Evolutionary conservation across 2,113 vertebrate genomes (phyloP).

Genomic region (Oceanites oceanicus): DNA sequence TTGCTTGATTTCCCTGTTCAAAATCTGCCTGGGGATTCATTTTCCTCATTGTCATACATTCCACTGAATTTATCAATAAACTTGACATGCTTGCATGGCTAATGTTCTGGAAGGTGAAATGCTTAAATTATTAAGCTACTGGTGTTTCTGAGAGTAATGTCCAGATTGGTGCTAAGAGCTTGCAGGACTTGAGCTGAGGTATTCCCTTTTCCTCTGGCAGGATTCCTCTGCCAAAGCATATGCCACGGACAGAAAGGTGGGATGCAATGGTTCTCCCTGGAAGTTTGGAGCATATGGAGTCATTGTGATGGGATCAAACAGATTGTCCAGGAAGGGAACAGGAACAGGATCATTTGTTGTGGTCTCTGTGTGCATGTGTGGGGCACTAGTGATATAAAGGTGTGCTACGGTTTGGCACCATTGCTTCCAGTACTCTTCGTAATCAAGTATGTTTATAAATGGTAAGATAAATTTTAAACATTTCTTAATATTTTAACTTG

Average conservation of each 20-base stretch:
- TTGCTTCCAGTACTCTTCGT: background rate
- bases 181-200: background rate
- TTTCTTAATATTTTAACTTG: background rate
- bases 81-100: background rate
- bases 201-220: background rate
- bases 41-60: background rate
- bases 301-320: background rate
- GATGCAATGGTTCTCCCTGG: background rate
- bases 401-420: background rate
- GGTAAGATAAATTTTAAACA: background rate
- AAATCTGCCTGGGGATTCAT: background rate
- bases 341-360: background rate
- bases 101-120: background rate
- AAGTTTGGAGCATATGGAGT: background rate
- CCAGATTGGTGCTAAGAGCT: background rate
- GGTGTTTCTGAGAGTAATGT: background rate
- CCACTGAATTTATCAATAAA: background rate
- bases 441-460: background rate
- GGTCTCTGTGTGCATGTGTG: background rate
- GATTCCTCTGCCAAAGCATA: background rate
- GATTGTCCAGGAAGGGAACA: background rate
- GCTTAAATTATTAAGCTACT: background rate
- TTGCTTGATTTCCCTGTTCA: background rate
- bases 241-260: background rate
- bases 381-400: background rate